A percentile compares a stretch with the other conserved stretches of the same genome.
phyloP scores from a whole-genome alignment of 2,888 invertebrate genomes.

The Lottia gigantea region DNA sequence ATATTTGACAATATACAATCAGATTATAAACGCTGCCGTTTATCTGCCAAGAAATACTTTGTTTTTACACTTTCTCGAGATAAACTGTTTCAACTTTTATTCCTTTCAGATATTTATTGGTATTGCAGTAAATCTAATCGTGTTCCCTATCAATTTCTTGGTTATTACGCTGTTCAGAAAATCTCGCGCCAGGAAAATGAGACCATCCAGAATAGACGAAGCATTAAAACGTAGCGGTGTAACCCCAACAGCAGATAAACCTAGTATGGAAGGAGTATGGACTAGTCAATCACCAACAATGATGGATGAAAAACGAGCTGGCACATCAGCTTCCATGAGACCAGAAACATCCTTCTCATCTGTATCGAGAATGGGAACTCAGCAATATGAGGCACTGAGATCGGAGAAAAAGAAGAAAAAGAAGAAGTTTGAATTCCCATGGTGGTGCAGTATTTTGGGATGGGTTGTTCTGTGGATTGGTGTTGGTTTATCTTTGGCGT shows the following conservation, averaged over 20 bases:
- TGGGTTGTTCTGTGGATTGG: conserved; percentile 68
- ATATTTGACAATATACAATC: no score
- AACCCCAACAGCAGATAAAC: conserved; percentile 8
- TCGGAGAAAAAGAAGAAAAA: conserved; percentile 43
- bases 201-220: conserved; percentile 59
- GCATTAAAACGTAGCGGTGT: conserved; percentile 44
- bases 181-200: conserved; percentile 62
- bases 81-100: no score
- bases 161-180: conserved; percentile 69
- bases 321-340: conserved; percentile 35
- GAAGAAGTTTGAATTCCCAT: conserved; percentile 59
- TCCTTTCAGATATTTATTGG: conserved; percentile 68
- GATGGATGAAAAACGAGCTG: conserved; percentile 2
- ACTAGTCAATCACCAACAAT: conserved; percentile 13
- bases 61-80: no score
- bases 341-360: conserved; percentile 19
- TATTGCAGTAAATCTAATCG: conserved; percentile 67
- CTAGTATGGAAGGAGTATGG: conserved; percentile 15
- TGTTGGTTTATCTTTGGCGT: conserved; percentile 64
- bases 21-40: no score
- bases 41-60: no score
- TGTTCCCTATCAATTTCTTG: conserved; percentile 69
- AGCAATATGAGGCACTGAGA: background rate
- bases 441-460: conserved; percentile 66
- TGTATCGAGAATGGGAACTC: conserved; percentile 23